phyloP scores from a whole-genome alignment of 2,797 vertebrate species.

The Etheostoma perlongum region DNA sequence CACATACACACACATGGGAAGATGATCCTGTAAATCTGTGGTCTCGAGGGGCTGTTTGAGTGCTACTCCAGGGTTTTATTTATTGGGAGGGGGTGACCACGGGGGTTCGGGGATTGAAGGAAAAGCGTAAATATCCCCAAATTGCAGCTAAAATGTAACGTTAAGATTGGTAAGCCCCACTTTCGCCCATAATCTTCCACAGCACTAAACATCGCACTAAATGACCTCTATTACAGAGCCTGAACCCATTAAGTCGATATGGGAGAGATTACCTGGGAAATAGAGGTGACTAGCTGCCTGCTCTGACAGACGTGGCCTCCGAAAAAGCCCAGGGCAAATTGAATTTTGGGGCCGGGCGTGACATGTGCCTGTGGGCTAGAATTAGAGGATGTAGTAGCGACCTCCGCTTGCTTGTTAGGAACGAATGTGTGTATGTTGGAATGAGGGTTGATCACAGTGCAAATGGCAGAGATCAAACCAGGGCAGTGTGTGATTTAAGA shows the following conservation, averaged over 20 bases:
- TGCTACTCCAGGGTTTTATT: slow-evolving; percentile 74
- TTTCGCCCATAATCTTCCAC: slow-evolving; percentile 74
- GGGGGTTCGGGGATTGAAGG: slow-evolving; percentile 63
- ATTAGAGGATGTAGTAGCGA: slow-evolving; percentile 68
- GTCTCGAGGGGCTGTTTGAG: slow-evolving; percentile 80
- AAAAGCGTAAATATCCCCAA: slow-evolving; percentile 79
- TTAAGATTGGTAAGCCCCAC: slow-evolving; percentile 79
- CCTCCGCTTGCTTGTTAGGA: slow-evolving; percentile 53
- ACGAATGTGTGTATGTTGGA: slow-evolving; percentile 37
- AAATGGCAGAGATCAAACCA: slow-evolving; percentile 46
- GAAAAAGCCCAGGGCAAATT: slow-evolving; percentile 65
- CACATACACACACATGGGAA: slow-evolving; percentile 60
- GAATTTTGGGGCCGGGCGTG: slow-evolving; percentile 58
- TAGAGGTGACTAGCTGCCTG: slow-evolving; percentile 52
- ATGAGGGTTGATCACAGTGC: slow-evolving; percentile 45
- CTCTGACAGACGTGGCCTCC: slow-evolving; percentile 49
- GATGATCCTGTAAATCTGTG: slow-evolving; percentile 77
- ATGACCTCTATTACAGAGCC: slow-evolving; percentile 79
- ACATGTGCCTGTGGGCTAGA: slow-evolving; percentile 63
- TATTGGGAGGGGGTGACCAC: slow-evolving; percentile 47
- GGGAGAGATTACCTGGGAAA: slow-evolving; percentile 81
- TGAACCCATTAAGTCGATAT: slow-evolving; percentile 78
- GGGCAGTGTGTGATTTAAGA: slow-evolving; percentile 22
- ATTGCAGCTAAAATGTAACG: slow-evolving; percentile 83
- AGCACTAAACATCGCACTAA: slow-evolving; percentile 72